A percentile compares a stretch with the other conserved stretches of the same genome.
phyloP scores from a whole-genome alignment of 2,113 vertebrate species.

The Cygnus atratus region DNA sequence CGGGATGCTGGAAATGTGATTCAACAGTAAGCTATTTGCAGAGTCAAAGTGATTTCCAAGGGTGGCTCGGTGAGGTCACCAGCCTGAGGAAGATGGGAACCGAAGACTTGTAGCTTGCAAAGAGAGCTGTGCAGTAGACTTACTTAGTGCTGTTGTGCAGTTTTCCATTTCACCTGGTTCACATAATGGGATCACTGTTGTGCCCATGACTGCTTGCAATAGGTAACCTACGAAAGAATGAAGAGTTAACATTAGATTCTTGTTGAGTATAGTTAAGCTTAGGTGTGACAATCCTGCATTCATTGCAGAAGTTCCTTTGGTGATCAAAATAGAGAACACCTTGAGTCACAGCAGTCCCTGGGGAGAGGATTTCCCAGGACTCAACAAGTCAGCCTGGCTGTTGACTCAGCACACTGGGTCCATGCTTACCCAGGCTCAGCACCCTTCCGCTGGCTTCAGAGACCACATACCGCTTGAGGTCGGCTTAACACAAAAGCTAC shows the following conservation, averaged over 20 bases:
- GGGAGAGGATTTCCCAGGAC: background rate
- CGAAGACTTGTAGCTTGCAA: background rate
- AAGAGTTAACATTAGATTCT: background rate
- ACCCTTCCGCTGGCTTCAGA: background rate
- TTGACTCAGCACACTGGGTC: background rate
- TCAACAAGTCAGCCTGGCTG: background rate
- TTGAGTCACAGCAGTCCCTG: background rate
- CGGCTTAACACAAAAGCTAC: background rate
- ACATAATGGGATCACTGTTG: slow-evolving; percentile 77
- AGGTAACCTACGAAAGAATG: slow-evolving; percentile 59
- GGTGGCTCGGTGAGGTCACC: background rate
- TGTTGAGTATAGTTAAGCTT: background rate
- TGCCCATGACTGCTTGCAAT: slow-evolving; percentile 56
- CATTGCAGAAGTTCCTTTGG: background rate
- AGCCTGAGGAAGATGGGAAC: background rate
- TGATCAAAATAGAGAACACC: background rate
- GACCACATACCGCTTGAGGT: rapidly evolving
- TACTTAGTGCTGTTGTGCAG: slow-evolving; percentile 77
- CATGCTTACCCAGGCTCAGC: background rate
- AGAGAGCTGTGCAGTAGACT: background rate
- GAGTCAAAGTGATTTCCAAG: background rate
- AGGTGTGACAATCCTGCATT: background rate
- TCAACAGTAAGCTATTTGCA: background rate
- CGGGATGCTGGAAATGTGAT: background rate
- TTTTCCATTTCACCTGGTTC: slow-evolving; percentile 72